These are phyloP conservation scores for Pardalotus punctatus DNA, from an alignment of 2,113 vertebrate species.

Conservation along the genomic window DNA sequence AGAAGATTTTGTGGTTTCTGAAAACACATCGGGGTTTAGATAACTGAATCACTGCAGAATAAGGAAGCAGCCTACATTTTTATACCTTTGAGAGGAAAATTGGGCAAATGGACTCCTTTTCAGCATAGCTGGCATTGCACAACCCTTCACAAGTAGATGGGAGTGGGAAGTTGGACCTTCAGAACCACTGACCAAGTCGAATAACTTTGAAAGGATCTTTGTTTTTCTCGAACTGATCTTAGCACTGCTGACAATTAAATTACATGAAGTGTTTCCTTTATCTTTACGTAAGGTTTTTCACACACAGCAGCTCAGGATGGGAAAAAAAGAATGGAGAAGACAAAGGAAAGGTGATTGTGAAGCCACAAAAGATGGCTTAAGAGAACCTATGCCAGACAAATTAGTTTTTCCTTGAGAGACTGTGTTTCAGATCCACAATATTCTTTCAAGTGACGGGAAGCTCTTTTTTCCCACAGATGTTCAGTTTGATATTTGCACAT, in stretches of 20 bases:
- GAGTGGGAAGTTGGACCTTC: background rate
- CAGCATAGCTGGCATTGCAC: background rate
- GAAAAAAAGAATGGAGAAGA: background rate
- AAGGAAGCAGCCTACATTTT: background rate
- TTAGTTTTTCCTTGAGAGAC: background rate
- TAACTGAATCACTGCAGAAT: background rate
- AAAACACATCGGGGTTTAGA: background rate
- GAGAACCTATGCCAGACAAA: background rate
- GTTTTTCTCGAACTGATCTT: background rate
- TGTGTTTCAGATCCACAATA: background rate
- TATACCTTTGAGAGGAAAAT: background rate
- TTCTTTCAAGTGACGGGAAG: slow-evolving; percentile 22
- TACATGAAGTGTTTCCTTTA: background rate
- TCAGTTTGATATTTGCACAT: slow-evolving; percentile 41
- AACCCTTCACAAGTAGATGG: background rate
- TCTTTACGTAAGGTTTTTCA: background rate
- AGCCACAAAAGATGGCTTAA: background rate
- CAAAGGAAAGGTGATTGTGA: background rate
- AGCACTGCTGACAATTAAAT: background rate
- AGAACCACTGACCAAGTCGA: background rate
- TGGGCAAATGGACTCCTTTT: background rate
- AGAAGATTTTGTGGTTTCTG: background rate
- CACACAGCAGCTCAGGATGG: background rate
- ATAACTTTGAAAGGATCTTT: background rate
- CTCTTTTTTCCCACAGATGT: background rate